Conservation (phyloP, 2,113 vertebrate genomes). For the Pygoscelis adeliae region DNA sequence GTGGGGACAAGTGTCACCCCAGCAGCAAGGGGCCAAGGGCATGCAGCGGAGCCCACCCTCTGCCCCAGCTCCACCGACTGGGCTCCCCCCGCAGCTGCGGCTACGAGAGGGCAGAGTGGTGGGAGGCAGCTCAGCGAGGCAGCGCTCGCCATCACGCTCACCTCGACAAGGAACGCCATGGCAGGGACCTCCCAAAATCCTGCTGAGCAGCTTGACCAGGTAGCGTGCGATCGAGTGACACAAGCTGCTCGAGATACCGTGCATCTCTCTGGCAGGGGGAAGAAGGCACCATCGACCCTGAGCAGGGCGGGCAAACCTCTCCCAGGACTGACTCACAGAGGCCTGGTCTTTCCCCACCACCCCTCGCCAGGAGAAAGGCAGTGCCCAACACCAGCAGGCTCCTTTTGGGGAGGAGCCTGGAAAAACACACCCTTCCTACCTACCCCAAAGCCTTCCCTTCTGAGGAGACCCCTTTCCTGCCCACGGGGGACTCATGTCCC, state of each 20-base stretch:
- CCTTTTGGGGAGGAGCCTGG: neutral
- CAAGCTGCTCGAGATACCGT: accelerated
- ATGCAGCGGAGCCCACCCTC: neutral
- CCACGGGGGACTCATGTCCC: neutral
- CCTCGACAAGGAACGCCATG: no score
- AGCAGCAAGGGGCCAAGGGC: neutral
- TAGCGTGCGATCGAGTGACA: accelerated
- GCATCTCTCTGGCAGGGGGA: neutral
- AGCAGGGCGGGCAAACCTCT: neutral
- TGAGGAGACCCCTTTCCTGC: neutral
- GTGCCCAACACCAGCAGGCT: neutral
- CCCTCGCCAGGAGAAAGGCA: neutral
- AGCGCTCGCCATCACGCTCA: neutral
- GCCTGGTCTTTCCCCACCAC: no score
- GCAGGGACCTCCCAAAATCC: no score
- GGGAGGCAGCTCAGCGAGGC: neutral
- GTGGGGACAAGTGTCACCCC: neutral
- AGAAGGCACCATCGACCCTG: neutral
- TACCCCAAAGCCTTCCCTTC: neutral
- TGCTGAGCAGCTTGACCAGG: neutral
- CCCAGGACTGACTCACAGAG: no score
- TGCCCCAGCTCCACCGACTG: neutral
- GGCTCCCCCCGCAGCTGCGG: neutral
- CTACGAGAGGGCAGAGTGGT: neutral
- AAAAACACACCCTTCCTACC: neutral